Evolutionary conservation across 2,888 invertebrate genomes (phyloP).

Genomic region (Drosophila diplacantha): DNA sequence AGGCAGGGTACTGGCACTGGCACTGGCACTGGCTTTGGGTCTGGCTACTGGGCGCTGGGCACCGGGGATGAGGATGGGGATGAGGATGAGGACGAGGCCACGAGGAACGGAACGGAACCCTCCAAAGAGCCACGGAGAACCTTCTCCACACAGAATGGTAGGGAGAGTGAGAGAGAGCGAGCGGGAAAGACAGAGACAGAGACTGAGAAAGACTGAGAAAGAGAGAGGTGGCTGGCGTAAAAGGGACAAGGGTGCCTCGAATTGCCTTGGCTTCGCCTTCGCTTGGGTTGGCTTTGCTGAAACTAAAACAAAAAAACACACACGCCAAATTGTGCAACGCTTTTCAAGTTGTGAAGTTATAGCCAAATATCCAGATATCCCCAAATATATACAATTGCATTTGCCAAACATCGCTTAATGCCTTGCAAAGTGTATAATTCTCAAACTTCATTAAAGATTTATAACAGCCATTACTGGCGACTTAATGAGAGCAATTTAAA

Average conservation of each 20-base stretch:
- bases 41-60: slow-evolving; percentile 7
- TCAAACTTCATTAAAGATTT: slow-evolving; percentile 11
- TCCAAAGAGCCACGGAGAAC: slow-evolving; percentile 24
- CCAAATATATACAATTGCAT: too few species aligned
- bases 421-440: slow-evolving; percentile 16
- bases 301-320: slow-evolving; percentile 8
- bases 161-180: not conserved
- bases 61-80: slow-evolving; percentile 19
- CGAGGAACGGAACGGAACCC: slow-evolving; percentile 20
- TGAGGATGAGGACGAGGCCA: slow-evolving; percentile 39
- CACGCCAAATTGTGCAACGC: slow-evolving; percentile 62
- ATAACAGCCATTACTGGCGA: slow-evolving; percentile 8
- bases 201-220: not conserved
- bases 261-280: slow-evolving; percentile 46
- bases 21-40: not conserved
- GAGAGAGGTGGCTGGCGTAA: slow-evolving; percentile 16
- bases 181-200: not conserved
- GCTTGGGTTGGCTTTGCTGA: slow-evolving; percentile 31
- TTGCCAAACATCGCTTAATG: not conserved
- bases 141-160: not conserved
- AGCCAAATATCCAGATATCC: not conserved
- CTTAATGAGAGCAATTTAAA: slow-evolving; percentile 2
- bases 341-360: slow-evolving; percentile 54
- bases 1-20: slow-evolving; percentile 7
- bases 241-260: slow-evolving; percentile 42